Percentiles rank a stretch among this genome's conserved stretches.
These are phyloP conservation scores for Sebastes oblongus DNA, from an alignment of 2,797 vertebrate species.

Conservation along the genomic window DNA sequence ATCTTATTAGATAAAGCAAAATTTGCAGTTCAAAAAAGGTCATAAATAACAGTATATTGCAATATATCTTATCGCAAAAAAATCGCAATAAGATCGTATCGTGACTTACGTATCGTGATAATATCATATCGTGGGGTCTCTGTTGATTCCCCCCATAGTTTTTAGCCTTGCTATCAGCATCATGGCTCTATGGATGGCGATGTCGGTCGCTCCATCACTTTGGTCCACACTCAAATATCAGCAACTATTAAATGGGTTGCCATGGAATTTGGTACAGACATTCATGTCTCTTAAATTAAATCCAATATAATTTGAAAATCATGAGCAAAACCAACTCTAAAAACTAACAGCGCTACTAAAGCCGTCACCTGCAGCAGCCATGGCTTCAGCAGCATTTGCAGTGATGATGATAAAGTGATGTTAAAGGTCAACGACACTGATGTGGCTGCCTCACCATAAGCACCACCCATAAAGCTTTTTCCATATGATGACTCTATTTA, in stretches of 20 bases:
- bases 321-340: background rate
- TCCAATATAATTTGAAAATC: background rate
- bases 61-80: too few relatives aligned
- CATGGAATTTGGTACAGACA: background rate
- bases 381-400: background rate
- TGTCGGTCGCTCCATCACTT: background rate
- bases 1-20: too few relatives aligned
- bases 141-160: too few relatives aligned
- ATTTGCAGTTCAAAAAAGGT: too few relatives aligned
- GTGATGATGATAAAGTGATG: background rate
- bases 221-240: background rate
- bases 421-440: constrained; percentile 1
- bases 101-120: accelerated
- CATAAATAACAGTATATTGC: too few relatives aligned
- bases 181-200: background rate
- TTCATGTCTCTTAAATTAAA: background rate
- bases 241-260: background rate
- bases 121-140: too few relatives aligned
- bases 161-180: background rate
- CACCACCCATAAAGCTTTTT: background rate
- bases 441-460: background rate
- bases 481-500: background rate
- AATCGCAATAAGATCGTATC: too few relatives aligned
- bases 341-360: background rate
- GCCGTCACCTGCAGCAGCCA: background rate